These are phyloP conservation scores for Tachycineta bicolor DNA, from an alignment of 2,113 vertebrate genomes.

Conservation along the genomic window DNA sequence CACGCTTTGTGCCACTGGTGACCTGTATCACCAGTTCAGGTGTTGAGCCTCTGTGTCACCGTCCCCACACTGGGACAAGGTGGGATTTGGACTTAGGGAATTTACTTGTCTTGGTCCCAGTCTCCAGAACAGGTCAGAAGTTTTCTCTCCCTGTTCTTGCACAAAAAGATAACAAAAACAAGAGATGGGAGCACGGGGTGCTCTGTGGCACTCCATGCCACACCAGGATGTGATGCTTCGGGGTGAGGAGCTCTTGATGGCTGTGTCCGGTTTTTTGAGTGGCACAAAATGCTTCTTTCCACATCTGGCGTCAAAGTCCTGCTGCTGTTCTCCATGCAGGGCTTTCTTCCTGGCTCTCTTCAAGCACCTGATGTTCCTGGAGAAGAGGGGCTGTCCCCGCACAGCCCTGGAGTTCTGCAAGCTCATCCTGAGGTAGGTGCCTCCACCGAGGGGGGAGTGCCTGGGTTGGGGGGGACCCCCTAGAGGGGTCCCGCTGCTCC, in stretches of 20 bases:
- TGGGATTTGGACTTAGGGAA: neutral
- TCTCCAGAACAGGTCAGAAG: neutral
- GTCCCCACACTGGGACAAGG: neutral
- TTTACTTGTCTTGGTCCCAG: neutral
- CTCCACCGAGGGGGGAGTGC: accelerated
- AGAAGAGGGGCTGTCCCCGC: constrained; percentile 93
- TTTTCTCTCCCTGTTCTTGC: neutral
- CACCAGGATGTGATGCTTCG: accelerated
- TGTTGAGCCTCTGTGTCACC: neutral
- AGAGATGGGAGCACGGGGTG: accelerated
- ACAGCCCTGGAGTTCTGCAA: constrained; percentile 96
- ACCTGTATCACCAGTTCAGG: neutral
- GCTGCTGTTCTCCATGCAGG: constrained; percentile 61
- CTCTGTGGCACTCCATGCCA: neutral
- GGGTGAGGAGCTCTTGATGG: neutral
- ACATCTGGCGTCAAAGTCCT: neutral
- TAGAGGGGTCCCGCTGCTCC: neutral
- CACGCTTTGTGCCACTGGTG: neutral
- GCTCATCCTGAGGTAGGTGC: constrained; percentile 88
- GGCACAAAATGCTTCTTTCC: neutral
- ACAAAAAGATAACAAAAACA: neutral
- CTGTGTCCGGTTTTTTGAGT: neutral
- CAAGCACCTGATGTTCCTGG: constrained; percentile 95
- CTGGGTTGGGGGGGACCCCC: neutral
- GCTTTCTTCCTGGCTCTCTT: constrained; percentile 94